Conservation (phyloP, 2,888 invertebrate genomes). For the Lithophane ornitopus region DNA sequence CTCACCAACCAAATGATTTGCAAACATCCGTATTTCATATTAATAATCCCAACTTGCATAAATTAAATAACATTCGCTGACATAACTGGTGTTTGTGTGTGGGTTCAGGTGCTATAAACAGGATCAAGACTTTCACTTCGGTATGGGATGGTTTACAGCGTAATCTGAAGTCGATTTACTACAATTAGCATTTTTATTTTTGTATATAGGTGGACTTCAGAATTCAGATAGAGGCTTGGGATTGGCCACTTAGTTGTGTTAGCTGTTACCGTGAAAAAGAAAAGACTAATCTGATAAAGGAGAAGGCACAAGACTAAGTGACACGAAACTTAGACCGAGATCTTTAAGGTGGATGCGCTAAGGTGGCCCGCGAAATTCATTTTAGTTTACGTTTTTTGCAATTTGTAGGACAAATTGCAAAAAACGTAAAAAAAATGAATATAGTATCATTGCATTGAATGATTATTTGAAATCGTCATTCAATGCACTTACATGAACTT, state of each 20-base stretch:
- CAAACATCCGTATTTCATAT: slow-evolving; percentile 56
- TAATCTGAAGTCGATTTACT: background rate
- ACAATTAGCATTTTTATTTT: background rate
- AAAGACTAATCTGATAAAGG: background rate
- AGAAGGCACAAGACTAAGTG: background rate
- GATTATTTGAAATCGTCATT: too few relatives aligned
- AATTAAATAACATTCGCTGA: slow-evolving; percentile 44
- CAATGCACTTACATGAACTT: too few relatives aligned
- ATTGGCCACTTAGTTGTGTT: background rate
- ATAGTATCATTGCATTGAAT: too few relatives aligned
- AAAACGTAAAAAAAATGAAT: too few relatives aligned
- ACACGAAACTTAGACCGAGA: too few relatives aligned
- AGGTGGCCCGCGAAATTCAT: too few relatives aligned
- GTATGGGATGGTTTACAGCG: slow-evolving; percentile 5
- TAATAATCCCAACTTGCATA: slow-evolving; percentile 58
- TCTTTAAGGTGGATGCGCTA: too few relatives aligned
- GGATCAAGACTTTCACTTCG: slow-evolving; percentile 45
- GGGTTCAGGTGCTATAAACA: slow-evolving; percentile 24
- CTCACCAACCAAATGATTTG: slow-evolving; percentile 46
- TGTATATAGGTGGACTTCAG: background rate
- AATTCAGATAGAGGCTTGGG: background rate
- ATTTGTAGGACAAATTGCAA: too few relatives aligned
- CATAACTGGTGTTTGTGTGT: slow-evolving; percentile 23
- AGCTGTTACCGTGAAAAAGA: background rate
- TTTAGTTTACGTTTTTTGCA: too few relatives aligned